phyloP scores from a whole-genome alignment of 2,888 invertebrate species.

The Xylota segnis region DNA sequence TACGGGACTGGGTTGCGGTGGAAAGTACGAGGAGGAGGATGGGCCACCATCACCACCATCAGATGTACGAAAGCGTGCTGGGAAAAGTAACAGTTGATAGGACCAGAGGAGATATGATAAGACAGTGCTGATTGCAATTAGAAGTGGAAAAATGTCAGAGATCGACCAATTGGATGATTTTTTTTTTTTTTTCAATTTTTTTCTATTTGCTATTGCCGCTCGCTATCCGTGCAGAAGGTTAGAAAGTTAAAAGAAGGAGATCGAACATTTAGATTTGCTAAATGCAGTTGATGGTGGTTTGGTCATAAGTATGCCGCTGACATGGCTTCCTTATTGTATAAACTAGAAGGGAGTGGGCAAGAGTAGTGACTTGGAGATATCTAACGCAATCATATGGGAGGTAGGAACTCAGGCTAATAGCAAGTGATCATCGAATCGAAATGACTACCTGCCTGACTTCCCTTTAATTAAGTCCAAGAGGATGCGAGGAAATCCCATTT shows the following conservation, averaged over 20 bases:
- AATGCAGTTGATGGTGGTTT: neutral
- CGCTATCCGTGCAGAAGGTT: conserved; percentile 41
- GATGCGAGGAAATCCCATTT: too few relatives aligned
- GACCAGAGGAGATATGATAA: conserved; percentile 63
- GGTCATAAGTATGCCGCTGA: neutral
- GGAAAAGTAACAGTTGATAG: conserved; percentile 62
- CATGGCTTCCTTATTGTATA: too few relatives aligned
- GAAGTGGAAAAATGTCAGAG: conserved; percentile 74
- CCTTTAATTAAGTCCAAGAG: too few relatives aligned
- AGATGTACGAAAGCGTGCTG: conserved; percentile 62
- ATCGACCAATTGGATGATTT: conserved; percentile 68
- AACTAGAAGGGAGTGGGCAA: too few relatives aligned
- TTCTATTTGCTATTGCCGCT: too few relatives aligned
- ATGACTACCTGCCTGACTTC: too few relatives aligned
- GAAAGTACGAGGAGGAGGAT: neutral
- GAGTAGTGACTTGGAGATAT: too few relatives aligned
- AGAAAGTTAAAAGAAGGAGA: conserved; percentile 50
- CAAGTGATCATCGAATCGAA: too few relatives aligned
- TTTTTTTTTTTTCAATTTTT: conserved; percentile 15
- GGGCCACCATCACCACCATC: conserved; percentile 32
- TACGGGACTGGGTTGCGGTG: conserved; percentile 1
- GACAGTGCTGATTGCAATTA: conserved; percentile 74
- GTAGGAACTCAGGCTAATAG: too few relatives aligned
- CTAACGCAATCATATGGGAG: too few relatives aligned
- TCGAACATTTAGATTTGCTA: conserved; percentile 26